Percentiles rank a stretch among this genome's conserved stretches.
phyloP scores from a whole-genome alignment of 2,888 invertebrate species.

The Heliconius erato region DNA sequence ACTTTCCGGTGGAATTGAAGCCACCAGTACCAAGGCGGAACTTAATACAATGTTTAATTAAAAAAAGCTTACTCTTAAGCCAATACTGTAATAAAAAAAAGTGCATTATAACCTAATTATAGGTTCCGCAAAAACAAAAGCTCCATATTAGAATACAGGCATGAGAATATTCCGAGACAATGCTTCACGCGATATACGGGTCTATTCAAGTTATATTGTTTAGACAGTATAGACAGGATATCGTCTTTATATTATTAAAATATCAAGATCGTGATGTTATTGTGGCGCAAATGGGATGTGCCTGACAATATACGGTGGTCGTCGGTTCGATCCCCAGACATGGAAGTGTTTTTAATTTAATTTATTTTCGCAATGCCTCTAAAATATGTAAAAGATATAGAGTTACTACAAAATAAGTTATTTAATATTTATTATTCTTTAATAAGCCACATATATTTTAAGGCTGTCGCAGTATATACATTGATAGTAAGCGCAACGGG shows the following conservation, averaged over 20 bases:
- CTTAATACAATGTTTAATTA: background rate
- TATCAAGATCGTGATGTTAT: background rate
- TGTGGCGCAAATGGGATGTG: background rate
- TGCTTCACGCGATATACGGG: constrained; percentile 47
- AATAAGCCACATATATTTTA: too few relatives aligned
- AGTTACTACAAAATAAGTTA: too few relatives aligned
- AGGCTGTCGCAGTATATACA: too few relatives aligned
- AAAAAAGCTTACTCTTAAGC: background rate
- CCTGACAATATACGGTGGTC: background rate
- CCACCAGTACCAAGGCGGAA: too few relatives aligned
- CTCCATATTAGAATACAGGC: constrained; percentile 15
- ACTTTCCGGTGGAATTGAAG: too few relatives aligned
- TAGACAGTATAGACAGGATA: constrained; percentile 41
- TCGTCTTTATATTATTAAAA: constrained; percentile 27
- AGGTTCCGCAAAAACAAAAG: constrained; percentile 17
- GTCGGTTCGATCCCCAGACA: background rate
- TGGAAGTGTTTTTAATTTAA: too few relatives aligned
- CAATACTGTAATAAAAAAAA: background rate
- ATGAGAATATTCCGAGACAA: constrained; percentile 42
- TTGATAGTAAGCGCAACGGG: too few relatives aligned
- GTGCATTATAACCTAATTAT: constrained; percentile 17
- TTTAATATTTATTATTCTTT: too few relatives aligned
- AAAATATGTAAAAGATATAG: too few relatives aligned
- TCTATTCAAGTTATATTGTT: constrained; percentile 45
- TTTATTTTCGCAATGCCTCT: too few relatives aligned